Conservation (phyloP, 2,113 vertebrate species). For the Salvelinus fontinalis region DNA sequence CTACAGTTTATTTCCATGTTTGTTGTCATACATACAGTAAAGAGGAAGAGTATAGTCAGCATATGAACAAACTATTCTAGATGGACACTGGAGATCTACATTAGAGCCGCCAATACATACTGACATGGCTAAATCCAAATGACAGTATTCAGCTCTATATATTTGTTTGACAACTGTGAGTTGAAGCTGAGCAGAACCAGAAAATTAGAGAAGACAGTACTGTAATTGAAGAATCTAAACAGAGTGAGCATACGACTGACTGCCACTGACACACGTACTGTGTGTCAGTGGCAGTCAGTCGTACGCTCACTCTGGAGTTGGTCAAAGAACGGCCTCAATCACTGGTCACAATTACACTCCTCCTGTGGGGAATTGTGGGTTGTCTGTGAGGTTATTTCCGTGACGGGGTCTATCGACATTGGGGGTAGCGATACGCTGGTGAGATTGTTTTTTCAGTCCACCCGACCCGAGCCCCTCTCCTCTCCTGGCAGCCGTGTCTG, state of each 20-base stretch:
- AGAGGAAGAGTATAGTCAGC: constrained; percentile 29
- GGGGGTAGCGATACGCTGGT: constrained; percentile 27
- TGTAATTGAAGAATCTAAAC: constrained; percentile 61
- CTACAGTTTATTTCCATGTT: not conserved
- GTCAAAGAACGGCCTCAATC: constrained; percentile 41
- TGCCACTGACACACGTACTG: constrained; percentile 39
- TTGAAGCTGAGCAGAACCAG: constrained; percentile 45
- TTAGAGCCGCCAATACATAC: no score
- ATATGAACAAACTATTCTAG: no score
- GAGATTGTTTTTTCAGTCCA: constrained; percentile 40
- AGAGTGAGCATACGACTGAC: constrained; percentile 33
- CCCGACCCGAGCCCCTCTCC: constrained; percentile 10
- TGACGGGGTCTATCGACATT: constrained; percentile 24
- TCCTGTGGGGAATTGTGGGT: constrained; percentile 42
- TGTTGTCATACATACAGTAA: constrained; percentile 7
- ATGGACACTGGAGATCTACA: no score
- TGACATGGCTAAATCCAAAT: constrained; percentile 1
- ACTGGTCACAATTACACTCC: not conserved
- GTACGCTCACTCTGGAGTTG: constrained; percentile 15
- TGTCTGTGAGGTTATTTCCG: constrained; percentile 53
- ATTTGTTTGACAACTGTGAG: constrained; percentile 53
- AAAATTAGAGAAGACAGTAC: constrained; percentile 48
- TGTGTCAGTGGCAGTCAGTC: no score
- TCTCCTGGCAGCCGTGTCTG: constrained; percentile 40
- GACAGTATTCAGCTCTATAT: constrained; percentile 52